Base-by-base conservation (phyloP, 1,140 invertebrate species). In the Dreissena polymorpha region DNA sequence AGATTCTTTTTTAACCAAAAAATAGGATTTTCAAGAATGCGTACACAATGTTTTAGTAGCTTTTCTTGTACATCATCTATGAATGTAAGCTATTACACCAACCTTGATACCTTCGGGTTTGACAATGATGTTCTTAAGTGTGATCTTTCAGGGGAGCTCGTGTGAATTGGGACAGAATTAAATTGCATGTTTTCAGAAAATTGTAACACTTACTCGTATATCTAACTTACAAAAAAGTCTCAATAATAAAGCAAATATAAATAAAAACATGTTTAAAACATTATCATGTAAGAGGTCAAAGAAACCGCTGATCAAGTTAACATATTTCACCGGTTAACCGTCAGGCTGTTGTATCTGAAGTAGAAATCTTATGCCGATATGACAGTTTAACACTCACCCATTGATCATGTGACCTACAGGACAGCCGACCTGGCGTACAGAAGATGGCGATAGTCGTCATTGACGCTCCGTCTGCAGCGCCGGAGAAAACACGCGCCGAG, bases 341-440 rank as follows among this genome's bases (percentile, higher is more conserved):
- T 18, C 2, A n/a, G 16, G 12, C 21, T 12, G 10, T 23, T 23
- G 16, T 60, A 18, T n/a, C 16, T 60, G 16, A 60, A 6, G 10
- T 60, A 23, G 6, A 23, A 18, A 23, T 60, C 57, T 60, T 2
- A 60, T 5, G 16, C 57, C 2, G 16, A 18, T 60, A n/a, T 5
- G 16, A 18, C 16, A 60, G 57, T 60, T 18, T 60, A 2, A 60
- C 57, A 23, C 21, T 39, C 39, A 39, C 39, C 16, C 21, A 27
- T 39, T 71, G 69, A 13, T 64, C 21, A 0, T 53, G 2, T 21
- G n/a, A 13, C 10, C 21, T 39, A 16, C 50, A 87, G 86, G 76
- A 76, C 7, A 81, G 84, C 0, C 67, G 87, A 16, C 87, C 87
- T 14, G 86, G 86, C 49, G 87, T 87, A 16, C 84, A 87, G 82